Evolutionary conservation across 1,140 invertebrate species (phyloP).

Genomic region (Marisa cornuarietis): DNA sequence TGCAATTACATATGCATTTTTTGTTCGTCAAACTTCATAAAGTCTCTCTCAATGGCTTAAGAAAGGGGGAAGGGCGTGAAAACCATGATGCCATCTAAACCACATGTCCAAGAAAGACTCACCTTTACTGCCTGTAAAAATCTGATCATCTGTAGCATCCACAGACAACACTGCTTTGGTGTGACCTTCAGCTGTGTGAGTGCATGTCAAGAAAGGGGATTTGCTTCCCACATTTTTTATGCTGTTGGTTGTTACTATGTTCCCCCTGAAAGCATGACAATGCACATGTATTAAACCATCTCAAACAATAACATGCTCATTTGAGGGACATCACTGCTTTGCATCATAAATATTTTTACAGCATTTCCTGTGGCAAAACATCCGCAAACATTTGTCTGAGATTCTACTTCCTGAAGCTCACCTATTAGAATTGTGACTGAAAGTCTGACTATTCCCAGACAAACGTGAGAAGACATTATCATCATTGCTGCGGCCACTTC

Average conservation of each 20-base stretch:
- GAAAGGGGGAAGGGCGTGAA: too few relatives aligned
- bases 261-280: constrained; percentile 41
- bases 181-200: constrained; percentile 85
- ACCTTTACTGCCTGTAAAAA: constrained; percentile 86
- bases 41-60: too few relatives aligned
- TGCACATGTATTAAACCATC: background rate
- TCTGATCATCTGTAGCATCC: constrained; percentile 76
- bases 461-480: constrained; percentile 84
- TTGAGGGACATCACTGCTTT: background rate
- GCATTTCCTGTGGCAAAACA: background rate
- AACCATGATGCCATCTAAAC: too few relatives aligned
- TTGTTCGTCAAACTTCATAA: too few relatives aligned
- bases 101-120: constrained; percentile 21
- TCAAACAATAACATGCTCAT: background rate
- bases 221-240: constrained; percentile 35
- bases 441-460: constrained; percentile 72
- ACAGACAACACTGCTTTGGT: constrained; percentile 82
- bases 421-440: constrained; percentile 56
- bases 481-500: constrained; percentile 64
- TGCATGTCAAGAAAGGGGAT: constrained; percentile 76
- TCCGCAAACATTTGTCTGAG: background rate
- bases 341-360: background rate
- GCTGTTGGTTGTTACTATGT: constrained; percentile 38
- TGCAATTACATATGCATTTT: too few relatives aligned
- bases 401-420: constrained; percentile 15